Conservation (phyloP, 1,140 invertebrate species). For the Euwallacea fornicatus region DNA sequence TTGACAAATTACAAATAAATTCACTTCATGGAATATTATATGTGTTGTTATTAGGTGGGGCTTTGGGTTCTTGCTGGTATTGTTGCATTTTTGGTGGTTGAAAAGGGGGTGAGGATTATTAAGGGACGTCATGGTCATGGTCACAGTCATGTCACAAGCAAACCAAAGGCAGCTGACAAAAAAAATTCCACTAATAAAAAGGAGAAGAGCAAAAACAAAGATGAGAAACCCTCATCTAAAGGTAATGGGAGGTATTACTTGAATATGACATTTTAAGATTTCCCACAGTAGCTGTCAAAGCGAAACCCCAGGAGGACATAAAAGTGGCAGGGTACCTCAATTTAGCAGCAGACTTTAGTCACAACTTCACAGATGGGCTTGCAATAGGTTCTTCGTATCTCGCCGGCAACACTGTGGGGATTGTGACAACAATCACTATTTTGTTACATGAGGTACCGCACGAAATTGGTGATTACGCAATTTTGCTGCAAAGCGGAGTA, state of each 20-base stretch:
- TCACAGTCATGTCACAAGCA: constrained; percentile 51
- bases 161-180: constrained; percentile 28
- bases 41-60: constrained; percentile 56
- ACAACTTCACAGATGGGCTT: constrained; percentile 96
- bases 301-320: constrained; percentile 56
- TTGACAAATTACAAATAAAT: no score
- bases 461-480: constrained; percentile 98
- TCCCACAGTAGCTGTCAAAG: constrained; percentile 23
- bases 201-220: constrained; percentile 53
- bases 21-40: no score
- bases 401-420: constrained; percentile 78
- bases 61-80: constrained; percentile 90
- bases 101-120: constrained; percentile 88
- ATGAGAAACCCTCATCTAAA: constrained; percentile 4
- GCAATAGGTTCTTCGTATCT: constrained; percentile 97
- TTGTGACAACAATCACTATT: constrained; percentile 91
- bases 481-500: constrained; percentile 92
- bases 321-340: constrained; percentile 94
- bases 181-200: constrained; percentile 39
- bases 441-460: constrained; percentile 96
- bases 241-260: no score
- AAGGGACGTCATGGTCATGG: constrained; percentile 76
- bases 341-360: constrained; percentile 91
- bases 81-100: constrained; percentile 86
- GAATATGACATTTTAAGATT: no score